These are phyloP conservation scores for Lochmaea crataegi DNA, from an alignment of 2,888 invertebrate species.

Conservation along the genomic window DNA sequence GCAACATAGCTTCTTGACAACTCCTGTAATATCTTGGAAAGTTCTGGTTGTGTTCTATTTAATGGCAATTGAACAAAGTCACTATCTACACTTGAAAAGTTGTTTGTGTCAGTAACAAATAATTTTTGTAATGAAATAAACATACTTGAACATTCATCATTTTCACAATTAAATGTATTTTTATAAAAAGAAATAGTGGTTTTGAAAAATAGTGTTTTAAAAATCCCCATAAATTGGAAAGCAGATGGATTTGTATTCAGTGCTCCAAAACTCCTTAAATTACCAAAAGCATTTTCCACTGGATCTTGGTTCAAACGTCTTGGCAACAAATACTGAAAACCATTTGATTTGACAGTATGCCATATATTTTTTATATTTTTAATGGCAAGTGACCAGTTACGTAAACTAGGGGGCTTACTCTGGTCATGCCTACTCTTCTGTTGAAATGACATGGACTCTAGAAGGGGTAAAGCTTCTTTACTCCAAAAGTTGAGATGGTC, in stretches of 20 bases:
- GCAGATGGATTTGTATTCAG: conserved; percentile 27
- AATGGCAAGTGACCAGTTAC: conserved; percentile 20
- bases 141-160: conserved; percentile 23
- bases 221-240: conserved; percentile 20
- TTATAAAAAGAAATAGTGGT: conserved; percentile 25
- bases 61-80: conserved; percentile 3
- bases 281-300: conserved; percentile 18
- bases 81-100: neutral
- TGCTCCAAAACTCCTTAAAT: conserved; percentile 20
- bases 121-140: conserved; percentile 22
- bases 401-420: conserved; percentile 21
- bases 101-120: conserved; percentile 12
- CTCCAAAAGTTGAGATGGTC: conserved; percentile 28
- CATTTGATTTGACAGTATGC: conserved; percentile 2
- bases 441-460: conserved; percentile 16
- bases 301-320: conserved; percentile 21
- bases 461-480: conserved; percentile 29
- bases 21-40: conserved; percentile 3
- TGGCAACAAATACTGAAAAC: conserved; percentile 19
- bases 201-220: conserved; percentile 27
- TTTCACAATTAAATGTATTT: conserved; percentile 34
- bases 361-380: conserved; percentile 21
- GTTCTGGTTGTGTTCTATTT: conserved; percentile 1
- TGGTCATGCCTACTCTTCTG: conserved; percentile 16
- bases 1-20: conserved; percentile 13